Conservation (phyloP, 2,113 vertebrate species). For the Polyodon spathula region DNA sequence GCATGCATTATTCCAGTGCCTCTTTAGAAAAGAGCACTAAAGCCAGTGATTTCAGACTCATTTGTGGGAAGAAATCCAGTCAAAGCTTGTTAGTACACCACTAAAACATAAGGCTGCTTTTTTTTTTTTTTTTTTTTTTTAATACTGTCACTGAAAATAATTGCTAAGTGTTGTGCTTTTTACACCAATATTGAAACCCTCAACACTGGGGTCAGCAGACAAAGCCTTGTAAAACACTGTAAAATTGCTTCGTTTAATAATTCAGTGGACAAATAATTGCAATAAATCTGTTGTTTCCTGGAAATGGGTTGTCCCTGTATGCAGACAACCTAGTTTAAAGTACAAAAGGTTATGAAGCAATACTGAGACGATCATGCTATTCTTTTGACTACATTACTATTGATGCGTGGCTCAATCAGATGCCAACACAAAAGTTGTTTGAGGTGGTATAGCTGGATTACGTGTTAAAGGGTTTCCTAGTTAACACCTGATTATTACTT, state of each 20-base stretch:
- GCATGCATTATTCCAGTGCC: background rate
- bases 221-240: slow-evolving; percentile 27
- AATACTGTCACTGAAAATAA: slow-evolving; percentile 42
- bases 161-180: slow-evolving; percentile 1
- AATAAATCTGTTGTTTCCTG: slow-evolving; percentile 39
- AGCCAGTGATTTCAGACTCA: background rate
- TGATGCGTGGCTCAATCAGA: too few relatives aligned
- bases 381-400: too few relatives aligned
- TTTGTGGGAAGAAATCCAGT: background rate
- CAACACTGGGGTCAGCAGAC: too few relatives aligned
- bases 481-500: too few relatives aligned
- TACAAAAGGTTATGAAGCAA: too few relatives aligned
- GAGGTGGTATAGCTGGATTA: too few relatives aligned
- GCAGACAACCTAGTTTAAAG: too few relatives aligned
- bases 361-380: too few relatives aligned
- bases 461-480: too few relatives aligned
- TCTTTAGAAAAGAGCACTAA: background rate
- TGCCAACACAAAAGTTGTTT: too few relatives aligned
- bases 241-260: slow-evolving; percentile 37
- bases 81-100: slow-evolving; percentile 17
- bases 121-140: slow-evolving; percentile 26
- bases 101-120: slow-evolving; percentile 27
- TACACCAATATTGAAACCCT: too few relatives aligned
- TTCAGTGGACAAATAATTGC: slow-evolving; percentile 41
- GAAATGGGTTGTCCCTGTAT: too few relatives aligned